Base-by-base conservation (phyloP, 2,888 invertebrate species). In the Tuta absoluta region DNA sequence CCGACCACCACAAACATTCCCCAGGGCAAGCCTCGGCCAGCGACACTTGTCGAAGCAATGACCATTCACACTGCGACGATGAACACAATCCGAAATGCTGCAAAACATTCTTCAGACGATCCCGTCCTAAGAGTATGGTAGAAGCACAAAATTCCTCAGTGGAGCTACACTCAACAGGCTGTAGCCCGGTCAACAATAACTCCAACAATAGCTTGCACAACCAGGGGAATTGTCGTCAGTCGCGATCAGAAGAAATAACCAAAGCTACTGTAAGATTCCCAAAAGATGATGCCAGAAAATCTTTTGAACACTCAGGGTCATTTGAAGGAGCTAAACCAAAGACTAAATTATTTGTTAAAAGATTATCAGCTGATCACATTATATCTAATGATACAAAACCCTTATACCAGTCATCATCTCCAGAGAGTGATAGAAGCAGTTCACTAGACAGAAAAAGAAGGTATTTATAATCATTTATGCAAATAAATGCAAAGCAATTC, bases 301-400 rank as follows among this genome's bases (percentile, higher is more conserved):
- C 75, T 77, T 90, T 89, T 78, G 91, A 91, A 71, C 89, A 91
- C 76, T 87, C 90, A 57, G 87, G 86, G 53, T 91, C 91, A 48
- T 89, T 91, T 82, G 91, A 91, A 81, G 90, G 89, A 58, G 84
- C 85, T 61, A 91, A 91, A 74, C 78, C 85, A 49, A 90, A 87
- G 72, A 86, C 79, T 76, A 91, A 89, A 74, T 77, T 89, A 69
- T 90, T 91, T 85, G 89, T 90, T 62, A 92, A 91, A 69, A 82
- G 91, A 72, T 76, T 91, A 64, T 92, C 91, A 68, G 91, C 91
- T 69, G 91, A 92, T 78, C 91, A 92, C 77, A 78, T 92, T 66
- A 89, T 91, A 74, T 80, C 89, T 21, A 89, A 74, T 82, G 91
- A 91, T 21, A 79, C 80, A 11, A 91, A 86, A 69, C 85, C 87